Base-by-base conservation (phyloP, 2,113 vertebrate genomes). In the Tupaia chinensis region DNA sequence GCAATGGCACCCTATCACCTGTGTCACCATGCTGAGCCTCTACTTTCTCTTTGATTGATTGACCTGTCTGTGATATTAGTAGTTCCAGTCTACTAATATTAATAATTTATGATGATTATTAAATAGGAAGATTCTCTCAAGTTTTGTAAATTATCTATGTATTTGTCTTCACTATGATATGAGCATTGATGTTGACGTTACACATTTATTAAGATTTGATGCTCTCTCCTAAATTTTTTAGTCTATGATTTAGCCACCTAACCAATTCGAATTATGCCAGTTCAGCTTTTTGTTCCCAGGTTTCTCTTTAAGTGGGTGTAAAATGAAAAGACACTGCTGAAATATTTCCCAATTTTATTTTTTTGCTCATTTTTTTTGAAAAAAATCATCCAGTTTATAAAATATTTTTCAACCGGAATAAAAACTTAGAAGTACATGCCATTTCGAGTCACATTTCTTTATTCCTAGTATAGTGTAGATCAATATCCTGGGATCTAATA, bases 381-480 rank as follows among this genome's bases (percentile, higher is more conserved):
- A 68, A 86, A 70, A 93, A 9, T 54, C 58, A 96, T 95, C 58
- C 22, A 88, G 92, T 65, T 87, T 87, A 65, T 34, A 78, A 69
- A 54, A 70, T 87, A 16, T 69, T 54, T 94, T 80, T 76, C 81
- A 92, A 56, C 10, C 61, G 29, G 56, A 91, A 95, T 34, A 17
- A 66, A 86, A 83, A 34, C 76, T 61, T 29, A 25, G 25, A 60
- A 74, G 5, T 9, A 3, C 63, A 1, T n/a, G 60, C 8, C 61
- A 34, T 29, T 72, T 72, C 82, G 60, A 89, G 9, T 82, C 65
- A 16, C 20, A 10, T 88, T 25, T 53, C n/a, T 93, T 89, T 94
- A 60, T 79, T 70, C 7, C 10, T 3, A 25, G 13, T 9, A 19
- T 23, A 63, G 5, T 73, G 19, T 13, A 58, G 20, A 10, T 82